phyloP scores from a whole-genome alignment of 1,140 invertebrate species.

The Monomorium pharaonis region DNA sequence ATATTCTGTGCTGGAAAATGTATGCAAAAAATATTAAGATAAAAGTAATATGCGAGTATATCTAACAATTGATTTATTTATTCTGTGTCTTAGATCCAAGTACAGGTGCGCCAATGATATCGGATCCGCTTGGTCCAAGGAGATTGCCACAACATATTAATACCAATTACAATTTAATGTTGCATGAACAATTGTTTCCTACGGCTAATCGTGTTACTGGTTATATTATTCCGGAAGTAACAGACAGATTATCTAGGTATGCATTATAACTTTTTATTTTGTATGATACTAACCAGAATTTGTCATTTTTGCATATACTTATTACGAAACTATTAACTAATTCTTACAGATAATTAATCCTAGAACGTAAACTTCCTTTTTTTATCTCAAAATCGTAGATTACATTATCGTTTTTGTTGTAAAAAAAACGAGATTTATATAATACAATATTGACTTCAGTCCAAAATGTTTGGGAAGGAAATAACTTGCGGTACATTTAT shows the following conservation, averaged over 20 bases:
- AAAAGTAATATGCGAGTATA: background rate
- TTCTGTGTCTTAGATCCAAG: constrained; percentile 86
- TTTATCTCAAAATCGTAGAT: too few relatives aligned
- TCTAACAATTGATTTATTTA: background rate
- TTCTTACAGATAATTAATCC: background rate
- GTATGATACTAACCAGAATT: background rate
- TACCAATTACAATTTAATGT: constrained; percentile 93
- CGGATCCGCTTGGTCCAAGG: constrained; percentile 86
- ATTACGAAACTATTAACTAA: background rate
- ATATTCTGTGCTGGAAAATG: too few relatives aligned
- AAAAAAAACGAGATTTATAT: too few relatives aligned
- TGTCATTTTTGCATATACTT: background rate
- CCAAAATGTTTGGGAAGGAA: too few relatives aligned
- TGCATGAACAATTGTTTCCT: constrained; percentile 92
- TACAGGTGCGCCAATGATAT: constrained; percentile 89
- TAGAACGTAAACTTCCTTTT: too few relatives aligned
- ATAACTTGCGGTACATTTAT: too few relatives aligned
- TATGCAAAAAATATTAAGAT: background rate
- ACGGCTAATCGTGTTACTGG: constrained; percentile 86
- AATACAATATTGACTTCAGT: too few relatives aligned
- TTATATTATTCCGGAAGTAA: constrained; percentile 84
- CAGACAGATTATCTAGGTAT: constrained; percentile 83
- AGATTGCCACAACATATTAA: constrained; percentile 86
- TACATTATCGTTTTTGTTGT: too few relatives aligned
- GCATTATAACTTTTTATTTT: background rate